These are phyloP conservation scores for Cyclargus thomasi DNA, from an alignment of 1,140 invertebrate genomes.

Conservation along the genomic window DNA sequence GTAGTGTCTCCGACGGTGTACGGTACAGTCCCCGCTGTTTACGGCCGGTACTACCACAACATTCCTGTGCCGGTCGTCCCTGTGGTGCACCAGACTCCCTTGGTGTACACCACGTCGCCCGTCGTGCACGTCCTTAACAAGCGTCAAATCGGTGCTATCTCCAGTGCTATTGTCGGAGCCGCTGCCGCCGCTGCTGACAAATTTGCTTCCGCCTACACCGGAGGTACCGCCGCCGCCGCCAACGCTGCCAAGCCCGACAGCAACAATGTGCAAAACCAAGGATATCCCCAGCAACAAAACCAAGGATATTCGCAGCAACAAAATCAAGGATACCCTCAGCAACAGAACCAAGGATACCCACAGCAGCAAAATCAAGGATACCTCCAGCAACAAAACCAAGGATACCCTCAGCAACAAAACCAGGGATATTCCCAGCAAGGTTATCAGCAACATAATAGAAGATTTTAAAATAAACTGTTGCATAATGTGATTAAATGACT, in stretches of 20 bases:
- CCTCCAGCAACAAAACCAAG: not conserved
- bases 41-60: slow-evolving; percentile 9
- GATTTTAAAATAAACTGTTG: not conserved
- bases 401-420: not conserved
- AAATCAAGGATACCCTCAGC: too few relatives aligned
- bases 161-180: not conserved
- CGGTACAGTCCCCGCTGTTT: not conserved
- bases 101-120: not conserved
- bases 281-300: not conserved
- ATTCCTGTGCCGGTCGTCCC: slow-evolving; percentile 2
- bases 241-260: not conserved
- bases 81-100: not conserved
- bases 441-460: not conserved
- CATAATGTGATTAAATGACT: too few relatives aligned
- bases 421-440: not conserved
- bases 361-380: not conserved
- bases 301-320: not conserved
- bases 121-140: not conserved
- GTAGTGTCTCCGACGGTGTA: not conserved
- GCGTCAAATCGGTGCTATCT: not conserved
- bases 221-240: not conserved
- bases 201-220: not conserved
- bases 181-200: not conserved
- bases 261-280: not conserved
- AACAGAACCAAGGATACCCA: not conserved